A percentile compares a stretch with the other conserved stretches of the same genome.
Conservation (phyloP, 2,113 vertebrate species). For the Pseudorasbora parva region DNA sequence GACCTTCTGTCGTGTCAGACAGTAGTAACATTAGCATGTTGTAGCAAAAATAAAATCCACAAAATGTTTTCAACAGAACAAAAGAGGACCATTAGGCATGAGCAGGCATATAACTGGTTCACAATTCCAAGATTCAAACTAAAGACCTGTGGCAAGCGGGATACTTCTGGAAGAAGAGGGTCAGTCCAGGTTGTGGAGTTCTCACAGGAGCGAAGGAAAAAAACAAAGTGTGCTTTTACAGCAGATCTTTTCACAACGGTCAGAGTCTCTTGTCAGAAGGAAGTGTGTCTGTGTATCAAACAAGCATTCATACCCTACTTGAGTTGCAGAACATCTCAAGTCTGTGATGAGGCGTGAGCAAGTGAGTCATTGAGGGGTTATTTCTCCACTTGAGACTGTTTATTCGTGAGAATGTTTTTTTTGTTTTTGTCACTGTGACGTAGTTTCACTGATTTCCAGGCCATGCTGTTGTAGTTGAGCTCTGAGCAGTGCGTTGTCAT, state of each 20-base stretch:
- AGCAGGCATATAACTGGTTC: slow-evolving; percentile 28
- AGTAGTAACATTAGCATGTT: slow-evolving; percentile 62
- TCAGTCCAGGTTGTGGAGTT: slow-evolving; percentile 5
- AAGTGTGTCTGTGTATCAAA: slow-evolving; percentile 41
- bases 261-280: slow-evolving; percentile 37
- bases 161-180: slow-evolving; percentile 15
- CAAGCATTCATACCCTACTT: slow-evolving; percentile 40
- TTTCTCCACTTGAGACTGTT: slow-evolving; percentile 36
- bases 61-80: slow-evolving; percentile 40
- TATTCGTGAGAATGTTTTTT: background rate
- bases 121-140: slow-evolving; percentile 60
- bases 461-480: slow-evolving; percentile 91
- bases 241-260: slow-evolving; percentile 30
- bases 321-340: slow-evolving; percentile 53
- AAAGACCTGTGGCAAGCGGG: slow-evolving; percentile 55
- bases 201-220: slow-evolving; percentile 16
- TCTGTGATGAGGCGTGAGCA: slow-evolving; percentile 51
- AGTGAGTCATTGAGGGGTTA: slow-evolving; percentile 42
- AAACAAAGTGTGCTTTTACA: slow-evolving; percentile 41
- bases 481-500: slow-evolving; percentile 88
- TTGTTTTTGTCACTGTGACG: slow-evolving; percentile 78
- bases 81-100: slow-evolving; percentile 50
- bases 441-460: slow-evolving; percentile 81
- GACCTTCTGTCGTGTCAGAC: slow-evolving; percentile 56
- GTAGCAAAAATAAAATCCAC: slow-evolving; percentile 37